Evolutionary conservation across 1,140 invertebrate species (phyloP), one percentile per base, ranked within the genome.

Genomic region (Drosophila eugracilis): DNA sequence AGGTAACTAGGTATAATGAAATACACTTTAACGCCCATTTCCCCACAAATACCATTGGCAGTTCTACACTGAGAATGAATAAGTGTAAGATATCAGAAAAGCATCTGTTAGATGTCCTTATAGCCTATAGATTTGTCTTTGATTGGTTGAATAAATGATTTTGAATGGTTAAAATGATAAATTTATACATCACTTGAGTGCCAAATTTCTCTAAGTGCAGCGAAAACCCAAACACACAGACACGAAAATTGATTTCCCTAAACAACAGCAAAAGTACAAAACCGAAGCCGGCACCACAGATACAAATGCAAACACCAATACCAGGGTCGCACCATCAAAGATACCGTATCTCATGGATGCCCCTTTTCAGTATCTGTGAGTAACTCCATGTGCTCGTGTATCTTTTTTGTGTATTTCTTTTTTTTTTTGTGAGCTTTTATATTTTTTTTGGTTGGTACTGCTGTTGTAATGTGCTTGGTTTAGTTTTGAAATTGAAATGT

Each of bases 201-300:
- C 0, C 1, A 3, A 14, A 7, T 45, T 24, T 14, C 5, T 26
- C 22, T 15, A 7, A 26, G 21, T 19, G 12, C 28, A 41, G 12
- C 34, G 21, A 15, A 55, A 62, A 71, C 45, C 50, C 14, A 58
- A 15, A 55, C 45, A 70, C 75, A 84, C 59, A 84, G 41, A 79
- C 53, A 57, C 49, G 44, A 63, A 86, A 85, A 85, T 85, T 86
- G 80, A 85, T 85, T 85, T 85, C 77, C 66, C 67, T 65, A 85
- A 77, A 85, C 70, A 60, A 70, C 63, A 62, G 48, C 39, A 45
- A 81, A 48, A 75, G 49, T 52, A 71, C 59, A 58, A 37, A 44
- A 30, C 42, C 55, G 66, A 34, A 30, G 57, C 37, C 60, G 59
- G 60, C 59, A 65, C 37, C 26, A 76, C 59, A 44, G 39, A 53